These are phyloP conservation scores for Nineta flava DNA, from an alignment of 2,888 invertebrate genomes.

Conservation along the genomic window DNA sequence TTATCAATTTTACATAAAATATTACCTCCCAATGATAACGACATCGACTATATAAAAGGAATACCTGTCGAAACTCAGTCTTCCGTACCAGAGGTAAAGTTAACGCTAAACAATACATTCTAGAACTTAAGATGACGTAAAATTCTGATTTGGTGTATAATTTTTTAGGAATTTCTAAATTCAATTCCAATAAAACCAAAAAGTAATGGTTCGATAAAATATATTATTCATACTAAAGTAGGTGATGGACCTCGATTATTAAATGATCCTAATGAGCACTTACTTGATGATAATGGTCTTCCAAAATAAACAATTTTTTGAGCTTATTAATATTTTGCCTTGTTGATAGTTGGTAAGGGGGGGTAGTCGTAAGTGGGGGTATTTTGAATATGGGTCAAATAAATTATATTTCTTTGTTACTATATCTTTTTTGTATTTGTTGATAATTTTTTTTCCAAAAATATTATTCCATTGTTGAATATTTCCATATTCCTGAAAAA, in stretches of 20 bases:
- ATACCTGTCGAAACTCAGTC: constrained; percentile 25
- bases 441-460: too few relatives aligned
- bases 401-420: too few relatives aligned
- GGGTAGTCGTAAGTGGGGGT: too few relatives aligned
- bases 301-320: constrained; percentile 21
- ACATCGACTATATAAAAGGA: constrained; percentile 39
- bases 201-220: constrained; percentile 46
- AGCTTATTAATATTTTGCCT: too few relatives aligned
- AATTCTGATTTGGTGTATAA: constrained; percentile 3
- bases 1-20: constrained; percentile 48
- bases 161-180: constrained; percentile 16
- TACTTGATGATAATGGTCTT: constrained; percentile 32
- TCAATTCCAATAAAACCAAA: constrained; percentile 11
- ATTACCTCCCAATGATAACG: constrained; percentile 43
- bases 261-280: constrained; percentile 27
- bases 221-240: constrained; percentile 68
- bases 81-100: constrained; percentile 20
- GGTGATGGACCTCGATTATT: constrained; percentile 60
- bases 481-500: too few relatives aligned
- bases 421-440: too few relatives aligned
- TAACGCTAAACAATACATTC: constrained; percentile 1
- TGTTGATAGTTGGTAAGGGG: too few relatives aligned
- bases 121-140: constrained; percentile 11
- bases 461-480: too few relatives aligned
- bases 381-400: too few relatives aligned